These are phyloP conservation scores for Cephalopholis sonnerati DNA, from an alignment of 2,113 vertebrate genomes.

Conservation along the genomic window DNA sequence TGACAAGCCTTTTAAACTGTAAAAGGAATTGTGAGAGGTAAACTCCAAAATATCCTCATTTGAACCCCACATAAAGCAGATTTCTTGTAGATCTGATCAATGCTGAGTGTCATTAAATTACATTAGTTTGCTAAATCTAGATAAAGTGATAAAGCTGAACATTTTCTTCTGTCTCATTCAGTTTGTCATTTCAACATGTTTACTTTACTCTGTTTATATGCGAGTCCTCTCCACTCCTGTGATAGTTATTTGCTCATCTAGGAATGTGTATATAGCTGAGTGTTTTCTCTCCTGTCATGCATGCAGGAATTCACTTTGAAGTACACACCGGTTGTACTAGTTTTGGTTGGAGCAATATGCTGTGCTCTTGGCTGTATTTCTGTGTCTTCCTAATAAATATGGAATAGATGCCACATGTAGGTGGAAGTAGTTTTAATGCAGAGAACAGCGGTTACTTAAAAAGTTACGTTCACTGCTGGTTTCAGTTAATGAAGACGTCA, in stretches of 20 bases:
- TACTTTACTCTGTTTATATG: not conserved
- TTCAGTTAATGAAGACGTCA: not conserved
- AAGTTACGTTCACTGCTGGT: not conserved
- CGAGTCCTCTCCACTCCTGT: not conserved
- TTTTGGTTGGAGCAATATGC: not conserved
- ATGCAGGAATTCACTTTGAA: not conserved
- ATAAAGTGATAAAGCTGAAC: too few relatives aligned
- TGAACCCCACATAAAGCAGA: too few relatives aligned
- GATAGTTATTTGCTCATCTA: not conserved
- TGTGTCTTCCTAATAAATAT: not conserved
- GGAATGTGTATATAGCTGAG: too few relatives aligned
- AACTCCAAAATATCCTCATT: too few relatives aligned
- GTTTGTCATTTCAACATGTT: not conserved
- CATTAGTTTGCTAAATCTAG: too few relatives aligned
- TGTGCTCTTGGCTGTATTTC: not conserved
- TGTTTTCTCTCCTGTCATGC: not conserved
- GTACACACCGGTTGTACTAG: not conserved
- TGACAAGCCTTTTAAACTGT: too few relatives aligned
- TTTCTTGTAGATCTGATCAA: too few relatives aligned
- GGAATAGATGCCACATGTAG: not conserved
- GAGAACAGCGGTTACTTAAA: not conserved
- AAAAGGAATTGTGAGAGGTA: too few relatives aligned
- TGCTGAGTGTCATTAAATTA: too few relatives aligned
- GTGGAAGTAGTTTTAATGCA: not conserved
- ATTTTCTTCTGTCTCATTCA: too few relatives aligned